Evolutionary conservation across 2,888 invertebrate genomes (phyloP).

Genomic region (Rotaria socialis): DNA sequence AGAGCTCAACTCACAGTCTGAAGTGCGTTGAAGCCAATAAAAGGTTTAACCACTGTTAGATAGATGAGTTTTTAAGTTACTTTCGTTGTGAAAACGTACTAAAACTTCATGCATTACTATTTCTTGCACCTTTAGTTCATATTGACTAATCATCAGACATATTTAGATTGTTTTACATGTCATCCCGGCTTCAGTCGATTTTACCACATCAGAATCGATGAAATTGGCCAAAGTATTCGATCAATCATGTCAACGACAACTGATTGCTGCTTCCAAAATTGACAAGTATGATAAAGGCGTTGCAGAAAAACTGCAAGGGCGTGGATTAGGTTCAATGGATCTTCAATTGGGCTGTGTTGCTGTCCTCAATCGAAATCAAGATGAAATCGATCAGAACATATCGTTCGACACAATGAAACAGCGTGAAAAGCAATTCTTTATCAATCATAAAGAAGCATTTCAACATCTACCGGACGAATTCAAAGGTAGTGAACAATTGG

Average conservation of each 20-base stretch:
- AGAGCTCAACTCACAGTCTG: not conserved
- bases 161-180: conserved; percentile 1
- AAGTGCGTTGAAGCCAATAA: too few species aligned
- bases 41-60: too few species aligned
- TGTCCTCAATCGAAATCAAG: not conserved
- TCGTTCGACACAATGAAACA: not conserved
- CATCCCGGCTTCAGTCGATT: not conserved
- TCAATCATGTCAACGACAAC: not conserved
- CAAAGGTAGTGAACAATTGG: conserved; percentile 17
- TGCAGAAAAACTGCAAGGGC: not conserved
- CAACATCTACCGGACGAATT: not conserved
- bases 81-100: too few species aligned
- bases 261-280: not conserved
- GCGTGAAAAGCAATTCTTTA: conserved; percentile 6
- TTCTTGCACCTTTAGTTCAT: too few species aligned
- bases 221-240: not conserved
- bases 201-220: conserved; percentile 16
- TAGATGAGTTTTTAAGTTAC: too few species aligned
- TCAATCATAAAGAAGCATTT: not conserved
- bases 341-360: not conserved
- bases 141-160: not conserved
- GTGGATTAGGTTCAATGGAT: not conserved
- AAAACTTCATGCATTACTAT: too few species aligned
- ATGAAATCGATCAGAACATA: not conserved
- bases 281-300: conserved; percentile 9